Evolutionary conservation across 1,140 invertebrate species (phyloP).

Genomic region (Stegodyphus dumicola): DNA sequence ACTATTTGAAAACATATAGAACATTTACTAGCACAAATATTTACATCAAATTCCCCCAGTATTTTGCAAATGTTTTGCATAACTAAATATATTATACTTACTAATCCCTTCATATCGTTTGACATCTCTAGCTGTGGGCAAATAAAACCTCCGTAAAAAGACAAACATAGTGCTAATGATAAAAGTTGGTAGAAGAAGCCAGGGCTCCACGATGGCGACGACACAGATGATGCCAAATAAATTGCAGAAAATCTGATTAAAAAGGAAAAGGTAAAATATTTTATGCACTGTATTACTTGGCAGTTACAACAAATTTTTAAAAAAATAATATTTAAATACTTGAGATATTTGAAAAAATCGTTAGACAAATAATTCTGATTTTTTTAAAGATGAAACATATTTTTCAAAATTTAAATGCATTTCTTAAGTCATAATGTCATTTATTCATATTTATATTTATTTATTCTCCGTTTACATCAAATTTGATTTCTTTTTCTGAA

Average conservation of each 20-base stretch:
- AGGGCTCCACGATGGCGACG: constrained; percentile 79
- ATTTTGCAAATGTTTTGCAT: not conserved
- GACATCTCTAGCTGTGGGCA: constrained; percentile 83
- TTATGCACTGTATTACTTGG: not conserved
- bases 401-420: not conserved
- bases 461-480: no score
- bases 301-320: not conserved
- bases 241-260: constrained; percentile 76
- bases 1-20: no score
- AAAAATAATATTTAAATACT: no score
- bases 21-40: no score
- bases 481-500: no score
- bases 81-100: constrained; percentile 71
- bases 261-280: not conserved
- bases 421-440: not conserved
- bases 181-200: constrained; percentile 78
- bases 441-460: no score
- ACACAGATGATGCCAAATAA: constrained; percentile 81
- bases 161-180: constrained; percentile 79
- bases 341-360: no score
- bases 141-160: constrained; percentile 80
- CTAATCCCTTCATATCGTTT: constrained; percentile 90
- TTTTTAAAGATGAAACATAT: not conserved
- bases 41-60: no score
- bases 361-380: not conserved